Conservation (phyloP, 1,140 invertebrate genomes). For the Zaprionus taronus region DNA sequence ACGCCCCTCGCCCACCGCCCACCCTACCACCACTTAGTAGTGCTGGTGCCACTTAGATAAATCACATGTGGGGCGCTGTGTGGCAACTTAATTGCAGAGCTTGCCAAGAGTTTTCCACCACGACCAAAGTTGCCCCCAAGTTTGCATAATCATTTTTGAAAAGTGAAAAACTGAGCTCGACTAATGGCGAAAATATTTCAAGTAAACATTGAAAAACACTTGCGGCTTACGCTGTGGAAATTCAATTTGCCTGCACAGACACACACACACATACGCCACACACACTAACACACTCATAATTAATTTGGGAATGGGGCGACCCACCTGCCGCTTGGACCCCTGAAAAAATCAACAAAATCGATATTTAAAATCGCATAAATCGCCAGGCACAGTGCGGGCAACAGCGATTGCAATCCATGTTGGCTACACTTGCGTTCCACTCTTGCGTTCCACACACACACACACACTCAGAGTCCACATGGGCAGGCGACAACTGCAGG, state of each 20-base stretch:
- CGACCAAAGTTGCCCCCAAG: neutral
- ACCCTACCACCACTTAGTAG: neutral
- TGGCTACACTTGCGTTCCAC: conserved; percentile 55
- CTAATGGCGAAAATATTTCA: conserved; percentile 82
- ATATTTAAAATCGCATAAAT: conserved; percentile 84
- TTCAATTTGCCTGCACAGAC: conserved; percentile 19
- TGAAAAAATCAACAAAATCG: conserved; percentile 80
- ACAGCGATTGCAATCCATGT: conserved; percentile 22
- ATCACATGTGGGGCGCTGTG: conserved; percentile 48
- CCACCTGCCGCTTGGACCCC: conserved; percentile 53
- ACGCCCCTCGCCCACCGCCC: conserved; percentile 64
- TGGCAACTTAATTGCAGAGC: conserved; percentile 76
- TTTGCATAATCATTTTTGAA: conserved; percentile 76
- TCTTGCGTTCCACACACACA: conserved; percentile 13
- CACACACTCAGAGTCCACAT: conserved; percentile 19
- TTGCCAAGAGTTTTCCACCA: conserved; percentile 9
- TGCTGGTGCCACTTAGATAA: conserved; percentile 55
- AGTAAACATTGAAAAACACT: conserved; percentile 82
- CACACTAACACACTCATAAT: conserved; percentile 71
- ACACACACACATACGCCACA: conserved; percentile 2
- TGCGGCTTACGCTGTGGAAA: conserved; percentile 48
- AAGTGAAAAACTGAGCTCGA: conserved; percentile 66
- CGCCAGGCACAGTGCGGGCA: conserved; percentile 38
- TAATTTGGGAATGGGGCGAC: conserved; percentile 63
- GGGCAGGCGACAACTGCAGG: conserved; percentile 20